Conservation (phyloP, 1,140 invertebrate genomes). For the Drosophila setifemur region DNA sequence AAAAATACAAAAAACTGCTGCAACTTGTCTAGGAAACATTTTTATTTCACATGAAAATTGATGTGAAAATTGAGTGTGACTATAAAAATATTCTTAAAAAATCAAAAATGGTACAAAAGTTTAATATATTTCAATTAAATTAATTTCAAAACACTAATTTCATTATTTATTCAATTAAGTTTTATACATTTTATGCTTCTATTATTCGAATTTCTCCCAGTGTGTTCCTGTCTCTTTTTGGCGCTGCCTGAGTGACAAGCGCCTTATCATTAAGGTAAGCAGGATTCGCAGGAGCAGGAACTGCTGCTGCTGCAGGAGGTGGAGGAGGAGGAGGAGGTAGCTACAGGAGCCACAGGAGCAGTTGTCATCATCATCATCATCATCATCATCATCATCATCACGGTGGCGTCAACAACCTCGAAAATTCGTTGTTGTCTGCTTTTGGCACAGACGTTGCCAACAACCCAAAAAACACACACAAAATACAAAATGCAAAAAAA, state of each 20-base stretch:
- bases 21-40: too few relatives aligned
- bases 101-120: too few relatives aligned
- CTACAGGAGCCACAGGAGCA: background rate
- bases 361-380: slow-evolving; percentile 64
- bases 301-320: too few relatives aligned
- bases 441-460: slow-evolving; percentile 69
- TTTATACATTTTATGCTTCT: background rate
- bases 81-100: too few relatives aligned
- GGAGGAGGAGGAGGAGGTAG: background rate
- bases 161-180: background rate
- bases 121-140: too few relatives aligned
- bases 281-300: slow-evolving; percentile 40
- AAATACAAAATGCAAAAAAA: too few relatives aligned
- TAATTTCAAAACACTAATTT: background rate
- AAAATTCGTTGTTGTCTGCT: slow-evolving; percentile 58
- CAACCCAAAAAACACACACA: slow-evolving; percentile 26
- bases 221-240: slow-evolving; percentile 16
- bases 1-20: too few relatives aligned
- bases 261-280: slow-evolving; percentile 80
- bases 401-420: slow-evolving; percentile 72
- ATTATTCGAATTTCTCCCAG: background rate
- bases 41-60: too few relatives aligned
- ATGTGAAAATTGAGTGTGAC: too few relatives aligned
- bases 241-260: slow-evolving; percentile 71
- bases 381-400: slow-evolving; percentile 42